Conservation (phyloP, 2,888 invertebrate genomes). For the Eristalis intricaria region DNA sequence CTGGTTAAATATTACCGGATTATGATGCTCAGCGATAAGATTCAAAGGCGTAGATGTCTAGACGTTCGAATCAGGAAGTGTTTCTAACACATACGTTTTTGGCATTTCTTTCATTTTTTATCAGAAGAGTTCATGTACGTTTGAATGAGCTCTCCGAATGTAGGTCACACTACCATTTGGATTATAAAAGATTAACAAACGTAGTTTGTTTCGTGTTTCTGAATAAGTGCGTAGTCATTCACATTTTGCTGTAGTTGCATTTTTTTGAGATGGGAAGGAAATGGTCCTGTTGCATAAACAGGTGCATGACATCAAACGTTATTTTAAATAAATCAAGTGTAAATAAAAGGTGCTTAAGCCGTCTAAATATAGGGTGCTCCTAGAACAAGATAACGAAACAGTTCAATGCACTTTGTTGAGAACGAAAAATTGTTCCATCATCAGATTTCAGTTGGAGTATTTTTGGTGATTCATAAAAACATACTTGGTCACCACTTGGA, state of each 20-base stretch:
- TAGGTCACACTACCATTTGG: background rate
- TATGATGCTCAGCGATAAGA: background rate
- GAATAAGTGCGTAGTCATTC: background rate
- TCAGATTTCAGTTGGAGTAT: too few relatives aligned
- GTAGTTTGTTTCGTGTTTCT: background rate
- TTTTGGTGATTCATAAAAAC: background rate
- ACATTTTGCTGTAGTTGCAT: too few relatives aligned
- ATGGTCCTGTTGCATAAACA: background rate
- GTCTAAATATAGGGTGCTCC: too few relatives aligned
- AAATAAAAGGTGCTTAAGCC: background rate
- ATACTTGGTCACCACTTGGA: too few relatives aligned
- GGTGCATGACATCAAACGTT: background rate
- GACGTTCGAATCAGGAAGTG: background rate
- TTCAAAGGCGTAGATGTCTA: background rate
- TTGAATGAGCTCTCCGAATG: background rate
- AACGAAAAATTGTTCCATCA: background rate
- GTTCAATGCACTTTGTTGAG: background rate
- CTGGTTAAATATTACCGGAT: background rate
- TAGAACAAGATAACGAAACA: background rate
- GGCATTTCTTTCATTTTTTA: background rate
- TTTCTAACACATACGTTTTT: background rate
- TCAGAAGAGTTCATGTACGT: background rate
- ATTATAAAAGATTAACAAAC: background rate
- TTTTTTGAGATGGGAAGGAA: background rate
- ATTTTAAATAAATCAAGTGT: background rate